Evolutionary conservation across 2,113 vertebrate species (phyloP), one percentile per base, ranked within the genome.

Genomic region (Alouatta palliata): DNA sequence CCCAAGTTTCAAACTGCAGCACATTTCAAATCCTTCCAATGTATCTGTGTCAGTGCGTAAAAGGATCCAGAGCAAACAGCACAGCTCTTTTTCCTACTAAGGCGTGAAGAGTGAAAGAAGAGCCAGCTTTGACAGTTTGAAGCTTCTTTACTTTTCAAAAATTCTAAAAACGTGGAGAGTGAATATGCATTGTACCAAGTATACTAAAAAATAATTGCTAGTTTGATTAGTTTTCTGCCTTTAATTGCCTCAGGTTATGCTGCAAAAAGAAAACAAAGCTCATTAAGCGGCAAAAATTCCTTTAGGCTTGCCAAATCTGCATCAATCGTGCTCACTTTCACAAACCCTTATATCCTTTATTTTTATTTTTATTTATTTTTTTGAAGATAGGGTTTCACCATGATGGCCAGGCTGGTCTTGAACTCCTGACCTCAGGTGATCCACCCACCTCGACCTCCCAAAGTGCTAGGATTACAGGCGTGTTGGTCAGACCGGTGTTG

Each of bases 191-290:
- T 86, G 79, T 58, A 95, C 64, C 56, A 96, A 66, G 6, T 21
- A 95, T 14, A 58, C 49, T 58, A 79, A 92, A 91, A 95, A 77
- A 54, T 47, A 93, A 96, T 83, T 49, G 20, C 91, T 87, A 75
- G 40, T 86, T 96, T 96, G 47, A 73, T 79, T 87, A 52, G 27
- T 56, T 79, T 95, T 84, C 90, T 82, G 27, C 54, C 93, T 98
- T 97, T 90, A 95, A 98, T 80, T 70, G 87, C 52, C 73, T 86
- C 54, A 52, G 54, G 66, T 71, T 68, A 92, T 68, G 61, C 30
- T 95, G 75, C 25, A 82, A 87, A 83, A 93, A 97, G 35, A 84
- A 97, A 86, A n/a, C 23, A 90, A 20, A 79, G 80, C 96, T 86
- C 58, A 70, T 75, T 82, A 88, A 94, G 54, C 37, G 43, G 37